Evolutionary conservation across 2,888 invertebrate genomes (phyloP).

Genomic region (Dryococelus australis): DNA sequence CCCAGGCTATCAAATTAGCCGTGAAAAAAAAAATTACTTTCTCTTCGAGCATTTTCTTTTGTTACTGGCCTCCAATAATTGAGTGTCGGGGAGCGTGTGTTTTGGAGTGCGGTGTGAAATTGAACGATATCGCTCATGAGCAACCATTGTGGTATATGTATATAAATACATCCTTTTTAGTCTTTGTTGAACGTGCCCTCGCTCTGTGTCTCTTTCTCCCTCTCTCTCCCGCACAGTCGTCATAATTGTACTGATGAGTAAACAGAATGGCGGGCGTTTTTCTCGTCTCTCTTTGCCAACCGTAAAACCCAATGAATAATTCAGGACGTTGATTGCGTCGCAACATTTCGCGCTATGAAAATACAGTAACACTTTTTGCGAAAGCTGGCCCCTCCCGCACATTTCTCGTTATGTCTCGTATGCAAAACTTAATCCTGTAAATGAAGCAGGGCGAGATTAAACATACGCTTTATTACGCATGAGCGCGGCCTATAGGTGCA

Average conservation of each 20-base stretch:
- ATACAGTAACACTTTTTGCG: not conserved
- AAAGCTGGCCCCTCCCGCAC: not conserved
- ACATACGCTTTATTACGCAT: too few species aligned
- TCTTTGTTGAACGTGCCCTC: not conserved
- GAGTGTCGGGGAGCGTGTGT: not conserved
- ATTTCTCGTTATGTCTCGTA: not conserved
- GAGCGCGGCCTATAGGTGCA: too few species aligned
- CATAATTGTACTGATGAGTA: not conserved
- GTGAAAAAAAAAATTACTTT: too few species aligned
- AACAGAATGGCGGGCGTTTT: not conserved
- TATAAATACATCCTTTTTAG: not conserved
- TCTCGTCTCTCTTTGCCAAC: not conserved
- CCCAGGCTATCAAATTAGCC: too few species aligned
- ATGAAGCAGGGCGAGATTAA: not conserved
- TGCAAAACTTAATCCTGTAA: not conserved
- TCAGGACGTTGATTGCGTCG: not conserved
- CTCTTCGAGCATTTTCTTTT: not conserved
- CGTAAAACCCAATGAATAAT: constrained; percentile 8
- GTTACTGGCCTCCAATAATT: not conserved
- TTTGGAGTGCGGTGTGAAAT: not conserved
- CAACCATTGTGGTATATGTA: not conserved
- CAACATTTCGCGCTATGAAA: not conserved
- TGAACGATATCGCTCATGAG: not conserved
- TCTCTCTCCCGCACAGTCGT: not conserved
- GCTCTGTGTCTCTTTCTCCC: too few species aligned